Conservation (phyloP, 2,888 invertebrate genomes). For the Drosophila borealis region DNA sequence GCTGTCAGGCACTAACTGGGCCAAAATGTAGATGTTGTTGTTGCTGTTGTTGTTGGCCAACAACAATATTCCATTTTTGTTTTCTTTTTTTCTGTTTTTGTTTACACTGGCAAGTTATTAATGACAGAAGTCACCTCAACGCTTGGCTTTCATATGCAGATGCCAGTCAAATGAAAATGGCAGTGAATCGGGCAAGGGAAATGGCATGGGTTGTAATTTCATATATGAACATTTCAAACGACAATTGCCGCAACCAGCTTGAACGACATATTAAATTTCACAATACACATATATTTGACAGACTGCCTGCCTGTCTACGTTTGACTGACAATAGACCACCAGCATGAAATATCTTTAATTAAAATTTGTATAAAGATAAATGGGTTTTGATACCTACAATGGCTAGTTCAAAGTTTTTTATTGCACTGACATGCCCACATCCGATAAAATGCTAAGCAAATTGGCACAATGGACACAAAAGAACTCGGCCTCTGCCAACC, state of each 20-base stretch:
- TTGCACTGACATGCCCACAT: conserved; percentile 60
- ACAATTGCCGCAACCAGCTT: conserved; percentile 41
- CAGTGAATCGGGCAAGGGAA: background rate
- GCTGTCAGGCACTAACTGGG: conserved; percentile 60
- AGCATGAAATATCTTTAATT: conserved; percentile 77
- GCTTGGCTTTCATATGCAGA: conserved; percentile 66
- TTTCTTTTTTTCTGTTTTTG: conserved; percentile 27
- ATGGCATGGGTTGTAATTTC: conserved; percentile 19
- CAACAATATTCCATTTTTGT: conserved; percentile 21
- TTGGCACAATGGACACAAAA: conserved; percentile 65
- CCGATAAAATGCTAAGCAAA: conserved; percentile 59
- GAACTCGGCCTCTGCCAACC: conserved; percentile 33
- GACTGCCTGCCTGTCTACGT: conserved; percentile 11
- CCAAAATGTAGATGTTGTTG: conserved; percentile 32
- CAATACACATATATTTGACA: conserved; percentile 1
- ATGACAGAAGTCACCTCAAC: conserved; percentile 66
- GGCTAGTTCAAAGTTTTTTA: conserved; percentile 71
- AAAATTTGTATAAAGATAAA: conserved; percentile 78
- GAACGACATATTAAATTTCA: conserved; percentile 52
- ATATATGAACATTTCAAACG: conserved; percentile 53
- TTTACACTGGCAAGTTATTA: conserved; percentile 64
- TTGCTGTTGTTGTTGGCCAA: conserved; percentile 7
- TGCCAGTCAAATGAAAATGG: conserved; percentile 27
- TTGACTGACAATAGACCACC: conserved; percentile 68
- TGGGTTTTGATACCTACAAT: conserved; percentile 70